phyloP scores from a whole-genome alignment of 2,113 vertebrate genomes.

The Caretta caretta region DNA sequence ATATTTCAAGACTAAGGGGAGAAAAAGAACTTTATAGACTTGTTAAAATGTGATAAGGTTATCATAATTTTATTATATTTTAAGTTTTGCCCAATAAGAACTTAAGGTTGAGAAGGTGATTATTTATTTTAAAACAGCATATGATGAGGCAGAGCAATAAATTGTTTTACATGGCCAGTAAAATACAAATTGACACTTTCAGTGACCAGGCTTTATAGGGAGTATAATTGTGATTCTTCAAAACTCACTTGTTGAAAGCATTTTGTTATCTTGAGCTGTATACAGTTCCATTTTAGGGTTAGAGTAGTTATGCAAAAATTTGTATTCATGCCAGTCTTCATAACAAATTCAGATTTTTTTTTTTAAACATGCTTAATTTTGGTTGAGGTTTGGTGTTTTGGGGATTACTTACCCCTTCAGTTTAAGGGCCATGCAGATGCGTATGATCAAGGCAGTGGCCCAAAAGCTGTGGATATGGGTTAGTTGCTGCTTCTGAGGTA shows the following conservation, averaged over 20 bases:
- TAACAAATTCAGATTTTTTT: background rate
- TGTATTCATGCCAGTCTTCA: background rate
- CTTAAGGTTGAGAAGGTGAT: background rate
- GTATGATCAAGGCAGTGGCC: background rate
- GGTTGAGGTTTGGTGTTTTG: background rate
- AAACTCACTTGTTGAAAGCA: background rate
- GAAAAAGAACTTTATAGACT: background rate
- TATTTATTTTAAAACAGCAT: background rate
- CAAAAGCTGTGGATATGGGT: background rate
- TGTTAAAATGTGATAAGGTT: background rate
- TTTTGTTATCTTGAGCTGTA: background rate
- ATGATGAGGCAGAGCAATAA: background rate
- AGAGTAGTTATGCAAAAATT: background rate
- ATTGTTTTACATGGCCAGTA: background rate
- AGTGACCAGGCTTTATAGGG: background rate
- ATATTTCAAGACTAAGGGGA: constrained; percentile 29
- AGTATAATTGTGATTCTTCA: background rate
- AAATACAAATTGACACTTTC: background rate
- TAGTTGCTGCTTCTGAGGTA: background rate
- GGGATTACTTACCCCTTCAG: rapidly evolving
- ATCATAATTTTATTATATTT: no score
- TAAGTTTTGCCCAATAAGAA: constrained; percentile 14
- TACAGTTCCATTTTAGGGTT: constrained; percentile 1
- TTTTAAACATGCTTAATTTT: background rate
- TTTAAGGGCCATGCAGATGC: background rate